Percentiles rank a stretch among this genome's conserved stretches.
These are phyloP conservation scores for Verasper variegatus DNA, from an alignment of 2,113 vertebrate species.

Conservation along the genomic window DNA sequence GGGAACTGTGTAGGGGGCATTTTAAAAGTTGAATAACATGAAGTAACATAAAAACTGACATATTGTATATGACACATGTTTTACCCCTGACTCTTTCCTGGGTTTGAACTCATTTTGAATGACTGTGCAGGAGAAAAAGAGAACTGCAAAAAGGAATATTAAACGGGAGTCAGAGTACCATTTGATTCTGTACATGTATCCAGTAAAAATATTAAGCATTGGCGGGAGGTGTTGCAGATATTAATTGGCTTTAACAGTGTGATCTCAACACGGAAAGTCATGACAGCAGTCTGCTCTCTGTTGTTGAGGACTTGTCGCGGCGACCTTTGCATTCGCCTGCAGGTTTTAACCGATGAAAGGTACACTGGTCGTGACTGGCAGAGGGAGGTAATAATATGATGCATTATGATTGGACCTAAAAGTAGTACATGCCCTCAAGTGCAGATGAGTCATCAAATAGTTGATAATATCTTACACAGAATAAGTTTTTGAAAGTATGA, in stretches of 20 bases:
- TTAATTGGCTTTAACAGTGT: not conserved
- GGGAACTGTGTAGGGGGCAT: not conserved
- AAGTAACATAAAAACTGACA: no score
- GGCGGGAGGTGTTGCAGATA: not conserved
- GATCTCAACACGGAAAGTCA: not conserved
- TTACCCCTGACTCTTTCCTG: no score
- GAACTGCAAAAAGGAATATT: not conserved
- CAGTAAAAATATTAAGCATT: not conserved
- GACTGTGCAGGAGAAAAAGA: not conserved
- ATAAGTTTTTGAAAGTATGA: no score
- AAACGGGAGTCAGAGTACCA: not conserved
- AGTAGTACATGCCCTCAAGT: no score
- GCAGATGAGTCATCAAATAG: no score
- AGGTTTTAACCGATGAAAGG: not conserved
- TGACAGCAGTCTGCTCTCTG: not conserved
- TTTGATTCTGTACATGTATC: not conserved
- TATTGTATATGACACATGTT: no score
- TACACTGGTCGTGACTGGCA: not conserved
- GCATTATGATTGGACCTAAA: no score
- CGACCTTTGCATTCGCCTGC: not conserved
- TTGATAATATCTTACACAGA: no score
- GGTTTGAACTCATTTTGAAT: no score
- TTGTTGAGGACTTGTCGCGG: not conserved
- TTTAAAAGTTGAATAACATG: not conserved
- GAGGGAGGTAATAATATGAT: no score